Evolutionary conservation across 1,140 invertebrate genomes (phyloP), one percentile per base, ranked within the genome.

Genomic region (Zelostemma sp.): DNA sequence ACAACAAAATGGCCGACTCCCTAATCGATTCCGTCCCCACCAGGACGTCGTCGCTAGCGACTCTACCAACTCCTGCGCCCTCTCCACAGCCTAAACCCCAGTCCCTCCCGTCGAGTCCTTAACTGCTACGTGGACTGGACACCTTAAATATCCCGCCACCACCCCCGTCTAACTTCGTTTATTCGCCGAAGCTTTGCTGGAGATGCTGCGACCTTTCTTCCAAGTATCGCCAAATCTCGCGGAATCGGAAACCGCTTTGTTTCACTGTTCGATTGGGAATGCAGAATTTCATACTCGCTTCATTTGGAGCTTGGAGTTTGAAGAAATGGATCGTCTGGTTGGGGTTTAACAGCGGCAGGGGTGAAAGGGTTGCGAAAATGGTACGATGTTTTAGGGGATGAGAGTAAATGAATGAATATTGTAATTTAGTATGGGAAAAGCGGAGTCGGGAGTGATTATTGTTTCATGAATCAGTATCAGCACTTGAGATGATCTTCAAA

Each of bases 1-100:
- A 69, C 74, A 80, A 81, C 79, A 81, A 81, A 81, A 81, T 81
- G 80, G 80, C 80, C 78, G 80, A 80, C 76, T 61, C 60, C 70
- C 78, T 78, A 81, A 81, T 81, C 80, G 80, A 81, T 81, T 80
- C 59, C 54, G 51, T 54, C 68, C 21, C 67, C 50, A 48, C 46
- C 14, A 25, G 6, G 56, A 55, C 55, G 40, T 40, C 3, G 21
- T 8, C 21, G 21, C 21, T 25, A n/a, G n/a, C 58, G 47, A 43
- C 40, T 25, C 47, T 56, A 61, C 31, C 18, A 25, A 8, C 43
- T 46, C 6, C 38, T 16, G 33, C 17, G 18, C 68, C 41, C 19
- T 49, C 58, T 43, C 56, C 51, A 21, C 47, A 51, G 18, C 60
- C 49, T 47, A 43, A 68, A 41, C 53, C 61, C 43, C 58, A 31